phyloP scores from a whole-genome alignment of 2,113 vertebrate genomes.

The Prochilodus magdalenae region DNA sequence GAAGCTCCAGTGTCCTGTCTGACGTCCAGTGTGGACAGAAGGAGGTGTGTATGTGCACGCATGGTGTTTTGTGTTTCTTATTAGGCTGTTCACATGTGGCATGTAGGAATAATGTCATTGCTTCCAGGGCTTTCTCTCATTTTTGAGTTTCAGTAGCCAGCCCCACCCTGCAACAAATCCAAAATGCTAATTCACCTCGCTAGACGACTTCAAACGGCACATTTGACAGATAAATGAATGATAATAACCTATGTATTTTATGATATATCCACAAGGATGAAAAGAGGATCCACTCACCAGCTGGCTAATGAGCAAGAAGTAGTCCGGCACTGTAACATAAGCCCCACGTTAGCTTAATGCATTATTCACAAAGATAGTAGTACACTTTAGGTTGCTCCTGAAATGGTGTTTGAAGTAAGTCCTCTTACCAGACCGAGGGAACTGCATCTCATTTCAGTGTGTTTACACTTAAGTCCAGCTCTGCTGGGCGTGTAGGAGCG shows the following conservation, averaged over 20 bases:
- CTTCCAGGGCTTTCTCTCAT: constrained; percentile 17
- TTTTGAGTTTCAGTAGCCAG: too few relatives aligned
- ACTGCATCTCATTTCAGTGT: neutral
- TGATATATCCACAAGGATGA: constrained; percentile 41
- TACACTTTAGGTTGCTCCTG: constrained; percentile 33
- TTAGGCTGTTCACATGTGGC: neutral
- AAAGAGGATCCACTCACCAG: constrained; percentile 39
- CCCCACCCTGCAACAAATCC: too few relatives aligned
- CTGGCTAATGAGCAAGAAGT: constrained; percentile 48
- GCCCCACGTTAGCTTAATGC: constrained; percentile 48
- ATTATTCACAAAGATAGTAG: constrained; percentile 49
- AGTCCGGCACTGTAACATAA: constrained; percentile 39
- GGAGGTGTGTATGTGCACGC: neutral
- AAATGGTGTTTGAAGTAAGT: constrained; percentile 39
- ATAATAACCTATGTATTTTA: constrained; percentile 49
- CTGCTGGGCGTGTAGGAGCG: constrained; percentile 1
- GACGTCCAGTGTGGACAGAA: too few relatives aligned
- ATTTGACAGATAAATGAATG: constrained; percentile 49
- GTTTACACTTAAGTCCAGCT: constrained; percentile 28
- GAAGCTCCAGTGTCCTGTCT: constrained; percentile 21
- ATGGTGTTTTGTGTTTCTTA: neutral
- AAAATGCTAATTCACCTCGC: constrained; percentile 35
- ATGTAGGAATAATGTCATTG: constrained; percentile 21
- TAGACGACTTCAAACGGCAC: constrained; percentile 35
- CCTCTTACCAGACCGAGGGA: constrained; percentile 16